A percentile compares a stretch with the other conserved stretches of the same genome.
Evolutionary conservation across 2,797 vertebrate species (phyloP).

Genomic region (Premnoplex brunnescens): DNA sequence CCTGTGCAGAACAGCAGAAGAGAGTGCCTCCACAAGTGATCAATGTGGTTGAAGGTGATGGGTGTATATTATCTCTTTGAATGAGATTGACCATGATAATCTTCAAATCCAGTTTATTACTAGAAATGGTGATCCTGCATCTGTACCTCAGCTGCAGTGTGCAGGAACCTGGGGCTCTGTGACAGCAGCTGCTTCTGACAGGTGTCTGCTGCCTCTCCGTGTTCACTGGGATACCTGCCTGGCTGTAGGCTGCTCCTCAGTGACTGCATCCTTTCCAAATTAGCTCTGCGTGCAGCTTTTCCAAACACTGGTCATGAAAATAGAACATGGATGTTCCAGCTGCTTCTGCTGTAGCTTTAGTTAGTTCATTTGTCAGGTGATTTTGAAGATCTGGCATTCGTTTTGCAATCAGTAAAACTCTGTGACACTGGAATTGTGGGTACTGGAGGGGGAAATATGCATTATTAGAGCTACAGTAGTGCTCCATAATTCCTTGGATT

Average conservation of each 20-base stretch:
- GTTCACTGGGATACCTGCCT: not conserved
- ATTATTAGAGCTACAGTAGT: not conserved
- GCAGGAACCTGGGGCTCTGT: not conserved
- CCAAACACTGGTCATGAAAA: not conserved
- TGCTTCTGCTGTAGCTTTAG: not conserved
- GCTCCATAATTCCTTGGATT: not conserved
- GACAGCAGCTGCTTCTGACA: rapidly evolving
- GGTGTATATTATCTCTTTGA: rapidly evolving
- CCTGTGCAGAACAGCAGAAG: not conserved
- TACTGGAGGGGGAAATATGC: not conserved
- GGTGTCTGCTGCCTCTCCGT: not conserved
- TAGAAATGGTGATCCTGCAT: not conserved
- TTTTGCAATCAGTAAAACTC: not conserved
- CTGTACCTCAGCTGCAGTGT: not conserved
- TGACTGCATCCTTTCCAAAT: not conserved
- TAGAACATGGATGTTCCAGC: not conserved
- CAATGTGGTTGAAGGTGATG: rapidly evolving
- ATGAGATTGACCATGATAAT: rapidly evolving
- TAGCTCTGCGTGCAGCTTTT: not conserved
- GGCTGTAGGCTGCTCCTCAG: not conserved
- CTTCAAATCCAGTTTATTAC: rapidly evolving
- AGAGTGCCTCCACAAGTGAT: not conserved
- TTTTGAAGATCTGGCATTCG: not conserved
- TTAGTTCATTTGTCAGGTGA: not conserved
- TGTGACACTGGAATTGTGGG: too few relatives aligned